A percentile compares a stretch with the other conserved stretches of the same genome.
Conservation (phyloP, 2,888 invertebrate genomes). For the Lasioglossum figueresi region DNA sequence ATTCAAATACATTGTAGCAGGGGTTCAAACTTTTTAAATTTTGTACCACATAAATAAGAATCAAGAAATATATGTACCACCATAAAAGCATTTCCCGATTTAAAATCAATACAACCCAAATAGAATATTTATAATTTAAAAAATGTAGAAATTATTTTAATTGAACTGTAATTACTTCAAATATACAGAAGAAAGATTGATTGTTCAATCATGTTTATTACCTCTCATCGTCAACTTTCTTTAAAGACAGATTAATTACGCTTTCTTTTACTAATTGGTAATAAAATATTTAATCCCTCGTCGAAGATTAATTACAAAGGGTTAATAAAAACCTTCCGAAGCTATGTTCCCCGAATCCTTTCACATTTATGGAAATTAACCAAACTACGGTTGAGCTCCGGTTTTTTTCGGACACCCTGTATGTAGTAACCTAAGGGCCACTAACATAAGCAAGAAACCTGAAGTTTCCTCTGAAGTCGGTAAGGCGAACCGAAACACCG, state of each 20-base stretch:
- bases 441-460: neutral
- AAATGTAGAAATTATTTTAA: no score
- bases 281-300: neutral
- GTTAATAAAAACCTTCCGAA: neutral
- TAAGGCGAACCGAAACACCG: slow-evolving; percentile 19
- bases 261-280: neutral
- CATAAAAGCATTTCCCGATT: no score
- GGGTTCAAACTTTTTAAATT: no score
- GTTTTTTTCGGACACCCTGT: neutral
- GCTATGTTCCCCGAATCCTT: neutral
- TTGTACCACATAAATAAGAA: no score
- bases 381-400: neutral
- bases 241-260: neutral
- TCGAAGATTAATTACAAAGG: neutral
- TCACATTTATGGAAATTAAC: neutral
- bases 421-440: neutral
- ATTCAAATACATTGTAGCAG: neutral
- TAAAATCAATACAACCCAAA: no score
- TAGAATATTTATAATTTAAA: no score
- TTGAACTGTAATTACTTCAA: neutral
- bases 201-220: neutral
- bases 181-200: neutral
- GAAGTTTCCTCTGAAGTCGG: neutral
- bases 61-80: no score
- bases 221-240: neutral